These are phyloP conservation scores for Mus musculus DNA, from an alignment of 2,113 vertebrate genomes.

Conservation along the genomic window DNA sequence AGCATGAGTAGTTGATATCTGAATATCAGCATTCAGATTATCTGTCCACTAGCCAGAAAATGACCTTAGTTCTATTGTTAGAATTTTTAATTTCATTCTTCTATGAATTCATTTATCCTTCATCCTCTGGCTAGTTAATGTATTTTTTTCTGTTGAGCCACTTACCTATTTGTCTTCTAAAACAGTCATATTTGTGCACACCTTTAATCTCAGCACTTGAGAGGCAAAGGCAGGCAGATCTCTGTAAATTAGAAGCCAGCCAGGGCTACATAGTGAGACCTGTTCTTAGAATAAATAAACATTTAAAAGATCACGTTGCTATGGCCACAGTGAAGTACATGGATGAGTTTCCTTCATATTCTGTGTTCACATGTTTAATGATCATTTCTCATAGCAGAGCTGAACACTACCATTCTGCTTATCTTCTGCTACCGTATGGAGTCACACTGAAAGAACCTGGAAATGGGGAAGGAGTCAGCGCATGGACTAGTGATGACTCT, in stretches of 20 bases:
- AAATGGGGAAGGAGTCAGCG: background rate
- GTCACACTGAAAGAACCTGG: constrained; percentile 20
- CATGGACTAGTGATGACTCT: background rate
- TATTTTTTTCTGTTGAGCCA: constrained; percentile 4
- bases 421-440: background rate
- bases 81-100: background rate
- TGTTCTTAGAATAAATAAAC: background rate
- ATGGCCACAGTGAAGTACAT: background rate
- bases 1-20: background rate
- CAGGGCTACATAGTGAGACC: background rate
- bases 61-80: constrained; percentile 43
- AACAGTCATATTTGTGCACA: background rate
- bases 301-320: background rate
- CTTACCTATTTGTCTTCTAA: constrained; percentile 33
- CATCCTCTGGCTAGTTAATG: background rate
- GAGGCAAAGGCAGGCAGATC: background rate
- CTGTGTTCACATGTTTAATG: background rate
- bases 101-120: constrained; percentile 21
- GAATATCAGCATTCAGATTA: background rate
- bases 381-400: constrained; percentile 44
- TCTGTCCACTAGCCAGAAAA: background rate
- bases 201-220: background rate
- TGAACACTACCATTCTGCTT: background rate
- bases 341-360: background rate
- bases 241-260: background rate